Base-by-base conservation (phyloP, 1,140 invertebrate species). In the Leptinotarsa texana region DNA sequence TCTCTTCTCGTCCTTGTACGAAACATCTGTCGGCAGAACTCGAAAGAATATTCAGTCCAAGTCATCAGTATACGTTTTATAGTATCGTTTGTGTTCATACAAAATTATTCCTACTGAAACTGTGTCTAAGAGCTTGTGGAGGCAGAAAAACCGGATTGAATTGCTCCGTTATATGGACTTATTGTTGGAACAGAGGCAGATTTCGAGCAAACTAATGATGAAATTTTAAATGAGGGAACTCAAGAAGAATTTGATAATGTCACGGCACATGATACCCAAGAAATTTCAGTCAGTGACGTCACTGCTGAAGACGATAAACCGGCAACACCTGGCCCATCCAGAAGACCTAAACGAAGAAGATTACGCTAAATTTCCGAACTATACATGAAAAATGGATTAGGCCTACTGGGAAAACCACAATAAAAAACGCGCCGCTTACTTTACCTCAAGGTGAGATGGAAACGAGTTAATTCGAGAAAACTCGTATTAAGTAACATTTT, bases 191-290 rank as follows among this genome's bases (percentile, higher is more conserved):
- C 27, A 48, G 69, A 71, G 17, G 57, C 69, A 18, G 47, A n/a
- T 72, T 0, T 72, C 5, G 69, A 72, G 49, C 69, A 72, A 62
- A 72, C 13, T 18, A 21, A 72, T 47, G 51, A 72, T 47, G 51
- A 71, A 21, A 61, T 18, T 48, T 0, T 62, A 17, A 22, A 72
- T n/a, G 22, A 61, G 18, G 21, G 42, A 24, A 24, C 3, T 67
- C 33, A n/a, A 6, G 22, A 73, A n/a, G 63, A 73, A 5, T 69
- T 63, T 73, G 72, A 73, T 67, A n/a, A 68, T 68, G 8, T 13
- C 51, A 18, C 49, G 1, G n/a, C 24, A 1, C 15, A 21, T 73
- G 72, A 42, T 73, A 21, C 69, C 5, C 2, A 73, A 69, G 27
- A 73, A 73, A 73, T 47, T 48, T 67, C 1, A 11, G 33, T 69